Conservation (phyloP, 2,888 invertebrate genomes). For the Stomorhina lunata region DNA sequence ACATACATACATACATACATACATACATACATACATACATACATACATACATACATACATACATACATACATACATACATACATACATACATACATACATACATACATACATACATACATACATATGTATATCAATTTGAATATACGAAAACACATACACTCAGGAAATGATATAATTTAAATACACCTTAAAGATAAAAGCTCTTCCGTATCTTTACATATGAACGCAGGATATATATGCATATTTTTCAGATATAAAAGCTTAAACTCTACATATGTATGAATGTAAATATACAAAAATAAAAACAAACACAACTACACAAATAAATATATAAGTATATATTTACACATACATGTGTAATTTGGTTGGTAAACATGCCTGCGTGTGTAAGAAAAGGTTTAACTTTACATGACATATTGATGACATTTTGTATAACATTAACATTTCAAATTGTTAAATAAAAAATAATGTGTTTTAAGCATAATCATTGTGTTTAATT, state of each 20-base stretch:
- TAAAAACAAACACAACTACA: background rate
- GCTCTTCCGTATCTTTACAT: constrained; percentile 55
- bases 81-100: background rate
- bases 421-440: constrained; percentile 64
- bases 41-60: constrained; percentile 32
- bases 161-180: constrained; percentile 64
- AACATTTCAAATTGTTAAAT: constrained; percentile 61
- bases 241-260: too few species aligned
- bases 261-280: too few species aligned
- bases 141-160: constrained; percentile 11
- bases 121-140: background rate
- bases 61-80: background rate
- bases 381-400: constrained; percentile 26
- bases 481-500: background rate
- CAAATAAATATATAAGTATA: background rate
- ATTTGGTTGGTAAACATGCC: constrained; percentile 4
- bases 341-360: background rate
- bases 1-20: background rate
- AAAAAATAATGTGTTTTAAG: constrained; percentile 50
- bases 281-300: too few species aligned
- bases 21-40: background rate
- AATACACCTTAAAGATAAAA: constrained; percentile 63
- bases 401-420: constrained; percentile 58
- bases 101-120: background rate
- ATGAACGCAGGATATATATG: too few species aligned